phyloP scores from a whole-genome alignment of 2,888 invertebrate genomes.

The Myathropa florea region DNA sequence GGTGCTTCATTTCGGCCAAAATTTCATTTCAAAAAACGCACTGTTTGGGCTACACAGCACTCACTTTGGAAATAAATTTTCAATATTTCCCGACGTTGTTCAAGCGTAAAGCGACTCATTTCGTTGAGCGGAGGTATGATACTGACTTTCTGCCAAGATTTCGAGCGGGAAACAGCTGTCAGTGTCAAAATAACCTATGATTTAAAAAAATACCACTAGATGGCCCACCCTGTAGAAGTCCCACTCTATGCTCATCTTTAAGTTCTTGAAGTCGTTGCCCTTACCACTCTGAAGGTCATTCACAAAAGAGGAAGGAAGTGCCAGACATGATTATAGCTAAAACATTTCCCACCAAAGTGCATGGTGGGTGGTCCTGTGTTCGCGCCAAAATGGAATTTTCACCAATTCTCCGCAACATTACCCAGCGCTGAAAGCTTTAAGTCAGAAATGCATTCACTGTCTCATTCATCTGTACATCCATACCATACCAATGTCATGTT shows the following conservation, averaged over 20 bases:
- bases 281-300: not conserved
- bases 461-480: constrained; percentile 14
- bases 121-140: too few species aligned
- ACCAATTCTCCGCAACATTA: constrained; percentile 55
- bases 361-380: not conserved
- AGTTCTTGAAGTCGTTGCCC: not conserved
- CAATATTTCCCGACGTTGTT: too few species aligned
- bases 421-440: constrained; percentile 33
- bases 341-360: not conserved
- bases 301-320: not conserved
- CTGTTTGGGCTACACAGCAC: too few species aligned
- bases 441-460: constrained; percentile 42
- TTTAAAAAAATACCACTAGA: too few species aligned
- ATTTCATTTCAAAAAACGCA: too few species aligned
- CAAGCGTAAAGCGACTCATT: too few species aligned
- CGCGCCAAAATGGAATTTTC: constrained; percentile 40
- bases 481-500: constrained; percentile 29
- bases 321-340: not conserved
- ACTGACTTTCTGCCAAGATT: too few species aligned
- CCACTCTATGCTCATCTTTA: not conserved
- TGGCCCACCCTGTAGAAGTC: too few species aligned
- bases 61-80: too few species aligned
- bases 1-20: too few species aligned
- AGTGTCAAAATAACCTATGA: too few species aligned
- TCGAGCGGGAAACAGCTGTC: too few species aligned